These are phyloP conservation scores for Laticauda laticaudata DNA, from an alignment of 2,113 vertebrate genomes.

Conservation along the genomic window DNA sequence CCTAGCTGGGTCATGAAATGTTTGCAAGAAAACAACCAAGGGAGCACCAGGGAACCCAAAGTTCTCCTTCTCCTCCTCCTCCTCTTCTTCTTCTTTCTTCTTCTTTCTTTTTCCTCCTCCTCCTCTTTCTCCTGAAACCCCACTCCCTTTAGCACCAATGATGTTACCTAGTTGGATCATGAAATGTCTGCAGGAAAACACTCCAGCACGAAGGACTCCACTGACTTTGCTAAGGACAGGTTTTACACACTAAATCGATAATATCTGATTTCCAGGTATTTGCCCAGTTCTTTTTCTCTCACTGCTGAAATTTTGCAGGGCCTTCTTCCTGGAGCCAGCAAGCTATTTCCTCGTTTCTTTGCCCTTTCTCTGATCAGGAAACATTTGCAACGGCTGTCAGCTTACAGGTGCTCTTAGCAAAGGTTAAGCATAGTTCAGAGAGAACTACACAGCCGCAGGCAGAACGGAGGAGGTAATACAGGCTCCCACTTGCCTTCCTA, in stretches of 20 bases:
- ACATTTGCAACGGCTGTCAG: background rate
- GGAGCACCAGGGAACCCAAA: too few species aligned
- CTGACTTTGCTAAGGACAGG: background rate
- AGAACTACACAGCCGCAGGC: background rate
- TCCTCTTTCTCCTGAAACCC: too few species aligned
- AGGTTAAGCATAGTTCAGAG: constrained; percentile 21
- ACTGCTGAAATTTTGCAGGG: background rate
- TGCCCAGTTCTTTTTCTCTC: too few species aligned
- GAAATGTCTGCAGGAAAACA: background rate
- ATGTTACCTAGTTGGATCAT: background rate
- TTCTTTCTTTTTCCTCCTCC: too few species aligned
- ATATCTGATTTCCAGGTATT: background rate
- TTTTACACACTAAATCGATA: background rate
- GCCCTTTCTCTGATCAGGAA: background rate
- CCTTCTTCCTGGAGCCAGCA: background rate
- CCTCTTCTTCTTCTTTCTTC: too few species aligned
- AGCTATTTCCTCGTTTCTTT: background rate
- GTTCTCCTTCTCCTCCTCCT: too few species aligned
- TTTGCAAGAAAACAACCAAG: too few species aligned
- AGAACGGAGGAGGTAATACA: background rate
- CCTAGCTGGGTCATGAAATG: too few species aligned
- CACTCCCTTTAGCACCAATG: background rate
- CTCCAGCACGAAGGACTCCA: background rate
- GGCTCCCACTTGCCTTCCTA: background rate
- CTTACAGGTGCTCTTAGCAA: background rate